These are phyloP conservation scores for Oscheius sp. DNA, from an alignment of 2,888 invertebrate species.

Conservation along the genomic window DNA sequence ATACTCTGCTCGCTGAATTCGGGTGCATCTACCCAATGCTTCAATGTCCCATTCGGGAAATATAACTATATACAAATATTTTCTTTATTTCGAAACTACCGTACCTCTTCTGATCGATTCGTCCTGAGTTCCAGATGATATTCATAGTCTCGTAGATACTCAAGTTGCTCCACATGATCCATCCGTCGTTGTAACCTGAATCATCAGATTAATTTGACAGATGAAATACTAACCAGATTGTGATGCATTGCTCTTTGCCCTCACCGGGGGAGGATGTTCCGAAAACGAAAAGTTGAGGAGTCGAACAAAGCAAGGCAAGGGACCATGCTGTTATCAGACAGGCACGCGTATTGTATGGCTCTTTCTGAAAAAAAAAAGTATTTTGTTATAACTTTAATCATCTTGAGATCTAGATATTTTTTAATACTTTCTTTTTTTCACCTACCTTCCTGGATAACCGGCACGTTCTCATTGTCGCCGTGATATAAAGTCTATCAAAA, in stretches of 20 bases:
- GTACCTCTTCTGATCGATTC: slow-evolving; percentile 20
- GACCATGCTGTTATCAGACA: slow-evolving; percentile 48
- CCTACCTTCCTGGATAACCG: slow-evolving; percentile 34
- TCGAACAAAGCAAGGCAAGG: slow-evolving; percentile 50
- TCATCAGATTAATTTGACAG: too few species aligned
- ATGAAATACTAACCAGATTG: slow-evolving; percentile 42
- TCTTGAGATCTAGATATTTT: background rate
- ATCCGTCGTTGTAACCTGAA: slow-evolving; percentile 29
- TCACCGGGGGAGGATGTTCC: slow-evolving; percentile 32
- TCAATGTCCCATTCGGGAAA: slow-evolving; percentile 10
- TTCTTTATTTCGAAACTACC: background rate
- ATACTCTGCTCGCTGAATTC: slow-evolving; percentile 10
- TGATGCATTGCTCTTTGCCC: slow-evolving; percentile 52
- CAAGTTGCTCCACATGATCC: slow-evolving; percentile 20
- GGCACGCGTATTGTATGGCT: slow-evolving; percentile 45
- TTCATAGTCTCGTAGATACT: slow-evolving; percentile 15
- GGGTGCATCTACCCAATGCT: slow-evolving; percentile 5
- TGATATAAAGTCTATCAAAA: slow-evolving; percentile 53
- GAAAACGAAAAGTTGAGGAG: slow-evolving; percentile 53
- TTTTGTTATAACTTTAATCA: background rate
- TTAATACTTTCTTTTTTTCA: background rate
- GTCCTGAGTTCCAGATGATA: background rate
- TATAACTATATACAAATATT: slow-evolving; percentile 17
- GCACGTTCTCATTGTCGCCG: slow-evolving; percentile 48
- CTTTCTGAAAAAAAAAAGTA: slow-evolving; percentile 16